Base-by-base conservation (phyloP, 2,113 vertebrate species). In the Cryptotis parvus region DNA sequence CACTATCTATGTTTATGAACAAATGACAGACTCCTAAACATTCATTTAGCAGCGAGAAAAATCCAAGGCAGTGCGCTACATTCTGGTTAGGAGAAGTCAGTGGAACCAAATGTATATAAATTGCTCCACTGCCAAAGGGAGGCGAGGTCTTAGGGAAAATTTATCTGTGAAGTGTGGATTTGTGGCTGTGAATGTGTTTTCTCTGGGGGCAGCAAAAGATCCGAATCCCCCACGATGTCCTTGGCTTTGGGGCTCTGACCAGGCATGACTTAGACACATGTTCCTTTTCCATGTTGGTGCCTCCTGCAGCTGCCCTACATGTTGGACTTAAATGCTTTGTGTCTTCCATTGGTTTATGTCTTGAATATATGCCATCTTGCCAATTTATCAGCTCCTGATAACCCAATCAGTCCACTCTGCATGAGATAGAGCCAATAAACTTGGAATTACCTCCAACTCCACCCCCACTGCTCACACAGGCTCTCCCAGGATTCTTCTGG, bases 11-110 rank as follows among this genome's bases (percentile, higher is more conserved):
- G 63, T 86, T 94, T 92, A 92, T 96, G 91, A 77, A 73, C 72
- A 58, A 94, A 84, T 82, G 68, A 90, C 88, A 91, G 77, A 39
- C 55, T 89, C 83, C 87, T 88, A 93, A 89, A 90, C 91, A 86
- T 72, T 82, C 88, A 86, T 77, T 90, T 86, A 89, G 85, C 72
- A 76, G 52, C 43, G 37, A 94, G 79, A 69, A 95, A 69, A 3
- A 80, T 84, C 43, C 76, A 80, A 41, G 72, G 45, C 35, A n/a
- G 75, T 0, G 7, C 9, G 24, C 33, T 91, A 6, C 14, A 52
- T 73, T 86, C 70, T 91, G 83, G 69, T 90, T 79, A 90, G 73
- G 29, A 82, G 82, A 91, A 84, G 39, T 52, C 70, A 49, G 76
- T 80, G 27, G 18, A 63, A 75, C 39, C 39, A 35, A 77, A 49